Evolutionary conservation across 2,888 invertebrate genomes (phyloP).

Genomic region (Eupithecia inturbata): DNA sequence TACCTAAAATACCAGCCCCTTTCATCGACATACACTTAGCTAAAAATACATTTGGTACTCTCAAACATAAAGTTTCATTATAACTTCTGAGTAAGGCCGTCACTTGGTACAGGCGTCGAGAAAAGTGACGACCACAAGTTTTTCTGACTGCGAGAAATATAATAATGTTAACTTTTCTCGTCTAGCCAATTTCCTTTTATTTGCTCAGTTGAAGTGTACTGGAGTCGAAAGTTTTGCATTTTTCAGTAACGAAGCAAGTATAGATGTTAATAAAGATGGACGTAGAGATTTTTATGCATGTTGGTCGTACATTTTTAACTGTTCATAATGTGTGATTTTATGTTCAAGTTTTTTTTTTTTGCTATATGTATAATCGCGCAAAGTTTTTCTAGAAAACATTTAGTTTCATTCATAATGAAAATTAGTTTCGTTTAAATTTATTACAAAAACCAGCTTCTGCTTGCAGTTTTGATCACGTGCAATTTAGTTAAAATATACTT

Average conservation of each 20-base stretch:
- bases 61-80: conserved; percentile 25
- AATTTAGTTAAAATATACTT: too few species aligned
- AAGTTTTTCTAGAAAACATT: too few species aligned
- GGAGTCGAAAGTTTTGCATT: conserved; percentile 6
- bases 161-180: conserved; percentile 14
- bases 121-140: conserved; percentile 22
- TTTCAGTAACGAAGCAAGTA: conserved; percentile 13
- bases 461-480: too few species aligned
- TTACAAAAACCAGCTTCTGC: too few species aligned
- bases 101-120: conserved; percentile 24
- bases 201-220: conserved; percentile 4
- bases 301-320: not conserved
- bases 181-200: conserved; percentile 17
- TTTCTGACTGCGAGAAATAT: not conserved
- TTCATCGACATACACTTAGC: too few species aligned
- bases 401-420: too few species aligned
- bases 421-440: too few species aligned
- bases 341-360: not conserved
- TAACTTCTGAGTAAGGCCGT: conserved; percentile 20
- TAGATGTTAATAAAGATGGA: conserved; percentile 1
- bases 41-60: conserved; percentile 19
- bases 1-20: too few species aligned
- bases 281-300: conserved; percentile 11
- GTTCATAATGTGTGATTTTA: not conserved
- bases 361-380: too few species aligned